Base-by-base conservation (phyloP, 2,888 invertebrate species). In the Arrhopalites spinosus region DNA sequence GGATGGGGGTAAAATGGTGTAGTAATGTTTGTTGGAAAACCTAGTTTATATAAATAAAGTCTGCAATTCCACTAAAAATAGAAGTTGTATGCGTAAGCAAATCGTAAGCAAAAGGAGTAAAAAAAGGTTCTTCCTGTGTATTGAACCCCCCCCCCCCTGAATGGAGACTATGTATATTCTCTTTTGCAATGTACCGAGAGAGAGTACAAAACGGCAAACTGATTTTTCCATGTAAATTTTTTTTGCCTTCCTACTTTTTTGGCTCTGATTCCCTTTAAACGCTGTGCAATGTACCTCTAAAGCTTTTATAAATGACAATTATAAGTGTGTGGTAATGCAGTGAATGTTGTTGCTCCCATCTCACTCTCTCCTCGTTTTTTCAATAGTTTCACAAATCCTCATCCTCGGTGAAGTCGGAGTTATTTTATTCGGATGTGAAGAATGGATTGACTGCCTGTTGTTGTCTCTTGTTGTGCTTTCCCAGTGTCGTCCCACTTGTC, bases 281-380 rank as follows among this genome's bases (percentile, higher is more conserved):
- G 36, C 11, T 36, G 5, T 7, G 36, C 3, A 36, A 36, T 36
- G 20, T 53, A 53, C 53, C 53, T 53, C 53, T 53, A 53, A 53
- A 53, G 59, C 13, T 15, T 25, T 3, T 59, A 59, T 59, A 61
- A 72, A 63, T 72, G 63, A 63, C 72, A 72, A 72, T 72, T 72
- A 72, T 72, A 72, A 72, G 63, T 72, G 63, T 72, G 72, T 64
- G 63, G 72, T 61, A 61, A 71, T 71, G 71, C 61, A 61, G 71
- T 61, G 61, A 64, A 72, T 72, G 72, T 63, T 43, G 27, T 50
- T 69, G 36, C 50, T 29, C 30, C 11, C 25, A 20, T 59, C 36
- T 27, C 25, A 13, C 25, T 27, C 25, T 59, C 25, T 23, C 15
- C 1, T 23, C 59, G 2, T 59, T n/a, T 59, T 23, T 59, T 59